phyloP scores from a whole-genome alignment of 2,888 invertebrate genomes.

The Cacoxenus indagator region DNA sequence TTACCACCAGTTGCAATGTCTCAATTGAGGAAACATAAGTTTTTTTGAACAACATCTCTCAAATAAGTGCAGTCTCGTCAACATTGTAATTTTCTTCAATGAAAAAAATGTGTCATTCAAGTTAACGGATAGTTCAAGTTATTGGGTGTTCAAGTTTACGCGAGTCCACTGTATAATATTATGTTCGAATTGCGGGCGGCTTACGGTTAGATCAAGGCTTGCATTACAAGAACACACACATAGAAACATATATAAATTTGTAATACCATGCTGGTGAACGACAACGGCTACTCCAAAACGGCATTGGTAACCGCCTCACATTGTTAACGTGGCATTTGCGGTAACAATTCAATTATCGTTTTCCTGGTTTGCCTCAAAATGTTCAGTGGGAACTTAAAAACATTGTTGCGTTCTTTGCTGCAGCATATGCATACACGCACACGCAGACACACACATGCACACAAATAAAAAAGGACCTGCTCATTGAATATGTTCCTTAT shows the following conservation, averaged over 20 bases:
- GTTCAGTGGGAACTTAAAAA: slow-evolving; percentile 34
- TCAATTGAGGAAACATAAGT: too few relatives aligned
- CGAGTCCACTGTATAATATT: neutral
- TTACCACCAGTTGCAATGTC: too few relatives aligned
- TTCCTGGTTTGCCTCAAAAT: slow-evolving; percentile 29
- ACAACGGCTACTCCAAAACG: neutral
- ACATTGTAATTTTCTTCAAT: too few relatives aligned
- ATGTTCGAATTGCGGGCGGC: neutral
- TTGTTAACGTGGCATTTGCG: neutral
- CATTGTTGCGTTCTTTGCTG: slow-evolving; percentile 23
- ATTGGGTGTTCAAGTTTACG: neutral
- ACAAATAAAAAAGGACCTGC: neutral
- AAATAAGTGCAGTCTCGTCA: too few relatives aligned
- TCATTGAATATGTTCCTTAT: neutral
- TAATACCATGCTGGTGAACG: too few relatives aligned
- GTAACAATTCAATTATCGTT: slow-evolving; percentile 37
- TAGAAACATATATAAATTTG: neutral
- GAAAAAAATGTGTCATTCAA: too few relatives aligned
- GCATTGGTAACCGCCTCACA: neutral
- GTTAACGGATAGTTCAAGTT: too few relatives aligned
- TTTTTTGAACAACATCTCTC: too few relatives aligned
- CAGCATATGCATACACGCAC: neutral
- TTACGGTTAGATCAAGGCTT: too few relatives aligned
- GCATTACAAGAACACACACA: too few relatives aligned
- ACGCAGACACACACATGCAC: neutral